These are phyloP conservation scores for Maconellicoccus hirsutus DNA, from an alignment of 1,140 invertebrate species.

Conservation along the genomic window DNA sequence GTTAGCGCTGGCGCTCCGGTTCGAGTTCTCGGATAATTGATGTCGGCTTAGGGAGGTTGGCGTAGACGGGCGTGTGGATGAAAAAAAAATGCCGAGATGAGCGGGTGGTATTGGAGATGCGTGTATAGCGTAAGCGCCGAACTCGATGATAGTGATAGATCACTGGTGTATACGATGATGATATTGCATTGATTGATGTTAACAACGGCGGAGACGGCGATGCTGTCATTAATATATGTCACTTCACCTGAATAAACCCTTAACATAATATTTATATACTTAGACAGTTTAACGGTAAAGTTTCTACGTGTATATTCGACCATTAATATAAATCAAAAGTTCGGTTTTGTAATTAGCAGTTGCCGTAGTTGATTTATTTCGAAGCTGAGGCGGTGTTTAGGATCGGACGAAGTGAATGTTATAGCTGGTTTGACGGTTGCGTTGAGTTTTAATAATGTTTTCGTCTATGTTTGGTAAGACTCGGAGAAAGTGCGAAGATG, in stretches of 20 bases:
- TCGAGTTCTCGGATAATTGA: conserved; percentile 8
- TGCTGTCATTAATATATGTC: conserved; percentile 18
- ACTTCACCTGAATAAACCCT: conserved; percentile 21
- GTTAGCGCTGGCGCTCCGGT: neutral
- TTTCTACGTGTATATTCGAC: neutral
- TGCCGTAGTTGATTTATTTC: no score
- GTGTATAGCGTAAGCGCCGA: neutral
- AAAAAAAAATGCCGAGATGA: neutral
- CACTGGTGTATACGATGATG: conserved; percentile 1
- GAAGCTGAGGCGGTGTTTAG: no score
- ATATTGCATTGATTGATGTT: conserved; percentile 20
- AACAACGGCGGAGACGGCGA: neutral
- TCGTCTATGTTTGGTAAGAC: no score
- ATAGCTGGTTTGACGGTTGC: no score
- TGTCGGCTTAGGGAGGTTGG: neutral
- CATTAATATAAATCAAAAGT: conserved; percentile 21
- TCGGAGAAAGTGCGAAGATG: no score
- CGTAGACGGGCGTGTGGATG: neutral
- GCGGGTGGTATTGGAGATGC: neutral
- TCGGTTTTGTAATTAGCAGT: conserved; percentile 17
- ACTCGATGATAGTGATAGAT: conserved; percentile 13
- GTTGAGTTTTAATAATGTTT: no score
- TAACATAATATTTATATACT: conserved; percentile 22
- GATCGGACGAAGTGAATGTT: no score
- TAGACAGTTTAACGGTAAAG: conserved; percentile 13